Evolutionary conservation across 2,113 vertebrate species (phyloP), one percentile per base, ranked within the genome.

Genomic region (Blennius ocellaris): DNA sequence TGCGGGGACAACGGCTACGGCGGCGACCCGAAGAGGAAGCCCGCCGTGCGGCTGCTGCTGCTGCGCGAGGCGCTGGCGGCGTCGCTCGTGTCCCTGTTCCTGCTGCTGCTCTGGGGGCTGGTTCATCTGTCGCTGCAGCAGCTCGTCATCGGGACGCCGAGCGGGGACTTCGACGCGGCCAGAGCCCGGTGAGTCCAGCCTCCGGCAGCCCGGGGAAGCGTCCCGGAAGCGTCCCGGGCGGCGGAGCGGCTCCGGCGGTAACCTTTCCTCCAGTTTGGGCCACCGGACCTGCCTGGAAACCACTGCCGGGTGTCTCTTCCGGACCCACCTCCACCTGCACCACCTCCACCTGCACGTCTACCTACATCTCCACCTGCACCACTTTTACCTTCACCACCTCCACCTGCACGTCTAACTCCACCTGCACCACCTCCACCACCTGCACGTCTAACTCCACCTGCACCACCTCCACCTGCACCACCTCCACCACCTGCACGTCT

Each of bases 121-220:
- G 93, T 95, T 79, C 92, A 93, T 65, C 63, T 94, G 16, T 95
- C 94, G 3, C 40, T 94, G 37, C 91, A 90, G 70, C 92, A 92
- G 83, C 93, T 95, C 57, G 81, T 95, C 64, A 80, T 94, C 4
- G 91, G 93, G 0, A 85, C 73, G 45, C 76, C 89, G n/a, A 90
- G 69, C 38, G 93, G 87, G 1, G 92, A 93, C 3, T 95, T 95
- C 73, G 92, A 90, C 82, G 88, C 93, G 1, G 39, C 63, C 16
- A 84, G 91, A 82, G 94, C 94, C 9, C 91, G 94, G 94, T 94
- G 82, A 89, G 88, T 55, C 21, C 21, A 30, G 21, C 21, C 21
- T 30, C 21, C 21, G 21, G 21, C 21, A 30, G 21, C 21, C 21
- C 21, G 21, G 21, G 21, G 21, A 30, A 30, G 4, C 21, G 21